phyloP scores from a whole-genome alignment of 2,888 invertebrate species.

The Drosophila emarginata region DNA sequence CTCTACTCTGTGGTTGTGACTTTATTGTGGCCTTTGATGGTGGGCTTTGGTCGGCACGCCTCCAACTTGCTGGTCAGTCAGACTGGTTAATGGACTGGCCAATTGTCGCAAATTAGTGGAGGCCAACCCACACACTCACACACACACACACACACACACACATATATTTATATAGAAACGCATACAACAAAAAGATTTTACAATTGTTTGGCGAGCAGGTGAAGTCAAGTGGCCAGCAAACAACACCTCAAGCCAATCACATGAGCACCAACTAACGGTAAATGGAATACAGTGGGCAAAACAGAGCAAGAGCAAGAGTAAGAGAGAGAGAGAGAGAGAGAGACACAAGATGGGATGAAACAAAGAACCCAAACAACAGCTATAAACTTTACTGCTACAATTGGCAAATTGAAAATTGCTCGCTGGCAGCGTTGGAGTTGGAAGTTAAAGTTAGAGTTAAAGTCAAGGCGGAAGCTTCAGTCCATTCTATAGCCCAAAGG shows the following conservation, averaged over 20 bases:
- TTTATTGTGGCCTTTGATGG: conserved; percentile 17
- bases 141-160: conserved; percentile 22
- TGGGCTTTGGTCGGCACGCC: conserved; percentile 57
- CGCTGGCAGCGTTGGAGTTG: conserved; percentile 45
- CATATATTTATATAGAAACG: not conserved
- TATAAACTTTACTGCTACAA: conserved; percentile 76
- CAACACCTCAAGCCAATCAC: conserved; percentile 74
- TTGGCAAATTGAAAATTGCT: conserved; percentile 78
- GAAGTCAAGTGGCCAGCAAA: conserved; percentile 45
- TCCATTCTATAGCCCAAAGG: conserved; percentile 55
- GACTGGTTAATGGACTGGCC: conserved; percentile 60
- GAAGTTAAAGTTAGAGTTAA: conserved; percentile 13
- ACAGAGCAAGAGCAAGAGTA: not conserved
- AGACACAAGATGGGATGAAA: conserved; percentile 9
- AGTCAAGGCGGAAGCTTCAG: conserved; percentile 32
- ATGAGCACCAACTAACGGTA: conserved; percentile 68
- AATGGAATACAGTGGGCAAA: conserved; percentile 10
- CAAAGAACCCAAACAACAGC: conserved; percentile 55
- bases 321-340: not conserved
- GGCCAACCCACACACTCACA: conserved; percentile 46
- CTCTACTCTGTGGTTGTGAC: conserved; percentile 11
- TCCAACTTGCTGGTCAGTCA: conserved; percentile 39
- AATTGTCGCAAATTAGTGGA: conserved; percentile 75
- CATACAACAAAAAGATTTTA: not conserved
- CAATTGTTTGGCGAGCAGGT: conserved; percentile 32